Evolutionary conservation across 2,797 vertebrate genomes (phyloP), one percentile per base, ranked within the genome.

Genomic region (Megalops cyprinoides): DNA sequence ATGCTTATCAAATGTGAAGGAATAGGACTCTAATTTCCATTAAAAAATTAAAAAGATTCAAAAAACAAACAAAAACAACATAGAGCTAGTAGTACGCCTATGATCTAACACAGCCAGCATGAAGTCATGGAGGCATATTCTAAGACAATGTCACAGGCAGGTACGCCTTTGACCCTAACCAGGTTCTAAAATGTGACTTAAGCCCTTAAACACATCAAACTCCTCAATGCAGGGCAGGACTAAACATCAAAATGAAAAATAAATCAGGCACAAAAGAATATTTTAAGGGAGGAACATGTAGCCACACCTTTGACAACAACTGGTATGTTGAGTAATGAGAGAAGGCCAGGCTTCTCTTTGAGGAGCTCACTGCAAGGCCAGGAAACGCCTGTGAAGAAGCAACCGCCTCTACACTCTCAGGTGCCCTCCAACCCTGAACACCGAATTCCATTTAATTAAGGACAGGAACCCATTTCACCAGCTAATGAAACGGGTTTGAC

Each of bases 21-120:
- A 39, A 34, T 4, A 56, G 25, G 23, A 56, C 18, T 31, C 31
- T 34, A 20, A 69, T 34, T 69, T 20, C 34, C 65, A 67, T 15
- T 67, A 37, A 77, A 77, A 60, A 39, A n/a, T 69, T n/a, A n/a
- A n/a, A 79, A 51, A 48, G 1, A 31, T 18, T 44, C 28, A 74
- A 79, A 74, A 79, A 79, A 78, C 2, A 62, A 34, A 9, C 2
- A 12, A 31, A 2, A 15, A n/a, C n/a, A n/a, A n/a, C n/a, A n/a
- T n/a, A n/a, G n/a, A n/a, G n/a, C n/a, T 44, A 77, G 8, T 60
- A 23, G 55, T 77, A 60, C 37, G 28, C 37, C 31, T 10, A 20
- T 25, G 39, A 79, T 39, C 49, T 73, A 37, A 55, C 28, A 73
- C 37, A 56, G 25, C 67, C 65, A 56, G 49, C 77, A 55, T 34